A percentile compares a stretch with the other conserved stretches of the same genome.
Evolutionary conservation across 1,140 invertebrate species (phyloP).

Genomic region (Episyrphus balteatus): DNA sequence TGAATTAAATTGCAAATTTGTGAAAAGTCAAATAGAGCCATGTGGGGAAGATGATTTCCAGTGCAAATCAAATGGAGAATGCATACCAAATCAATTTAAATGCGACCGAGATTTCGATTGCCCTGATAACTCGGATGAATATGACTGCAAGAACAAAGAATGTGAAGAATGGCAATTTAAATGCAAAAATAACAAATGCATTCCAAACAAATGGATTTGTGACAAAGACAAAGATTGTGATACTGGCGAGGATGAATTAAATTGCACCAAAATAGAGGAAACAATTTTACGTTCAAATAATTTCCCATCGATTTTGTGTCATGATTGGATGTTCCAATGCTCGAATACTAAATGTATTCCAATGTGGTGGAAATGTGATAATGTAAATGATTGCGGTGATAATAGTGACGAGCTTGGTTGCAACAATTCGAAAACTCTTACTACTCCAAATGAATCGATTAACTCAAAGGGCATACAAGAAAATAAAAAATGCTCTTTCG

Average conservation of each 20-base stretch:
- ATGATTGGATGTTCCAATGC: conserved; percentile 66
- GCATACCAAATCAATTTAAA: conserved; percentile 5
- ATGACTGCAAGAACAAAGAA: conserved; percentile 38
- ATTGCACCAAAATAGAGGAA: conserved; percentile 46
- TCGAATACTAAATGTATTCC: conserved; percentile 68
- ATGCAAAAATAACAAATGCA: conserved; percentile 53
- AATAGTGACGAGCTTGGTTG: conserved; percentile 65
- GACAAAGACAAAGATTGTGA: conserved; percentile 59
- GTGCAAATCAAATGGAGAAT: conserved; percentile 22
- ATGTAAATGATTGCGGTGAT: conserved; percentile 63
- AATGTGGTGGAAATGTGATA: conserved; percentile 64
- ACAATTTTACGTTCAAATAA: conserved; percentile 20
- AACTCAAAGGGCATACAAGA: conserved; percentile 13
- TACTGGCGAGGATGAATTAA: conserved; percentile 60
- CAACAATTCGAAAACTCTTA: conserved; percentile 16
- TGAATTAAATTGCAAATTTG: conserved; percentile 40
- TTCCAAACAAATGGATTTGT: conserved; percentile 57
- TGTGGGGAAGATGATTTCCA: conserved; percentile 38
- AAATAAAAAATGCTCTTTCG: conserved; percentile 2
- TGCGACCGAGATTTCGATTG: conserved; percentile 4
- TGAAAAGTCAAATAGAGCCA: conserved; percentile 1
- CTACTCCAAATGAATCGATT: conserved; percentile 19
- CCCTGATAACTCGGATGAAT: conserved; percentile 47
- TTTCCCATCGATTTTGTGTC: conserved; percentile 43
- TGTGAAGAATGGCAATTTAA: conserved; percentile 47